These are phyloP conservation scores for Apocrypta bakeri DNA, from an alignment of 1,140 invertebrate species.

Conservation along the genomic window DNA sequence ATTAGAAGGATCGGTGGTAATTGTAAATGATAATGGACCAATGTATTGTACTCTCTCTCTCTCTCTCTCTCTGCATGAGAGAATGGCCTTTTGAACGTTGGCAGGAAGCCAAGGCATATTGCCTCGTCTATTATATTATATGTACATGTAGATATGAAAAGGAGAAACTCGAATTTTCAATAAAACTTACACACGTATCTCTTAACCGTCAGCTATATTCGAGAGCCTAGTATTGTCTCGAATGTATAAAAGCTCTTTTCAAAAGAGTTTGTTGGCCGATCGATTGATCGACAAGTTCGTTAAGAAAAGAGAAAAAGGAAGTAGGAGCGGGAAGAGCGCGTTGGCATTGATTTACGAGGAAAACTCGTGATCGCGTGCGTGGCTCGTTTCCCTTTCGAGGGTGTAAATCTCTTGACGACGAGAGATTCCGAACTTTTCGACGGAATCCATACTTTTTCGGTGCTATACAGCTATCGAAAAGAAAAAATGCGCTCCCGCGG, in stretches of 20 bases:
- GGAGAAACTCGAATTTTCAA: neutral
- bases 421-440: neutral
- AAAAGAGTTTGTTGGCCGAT: slow-evolving; percentile 29
- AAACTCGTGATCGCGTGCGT: slow-evolving; percentile 30
- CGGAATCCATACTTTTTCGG: neutral
- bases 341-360: slow-evolving; percentile 26
- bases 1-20: no score
- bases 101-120: neutral
- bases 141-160: no score
- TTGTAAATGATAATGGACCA: no score
- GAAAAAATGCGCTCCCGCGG: no score
- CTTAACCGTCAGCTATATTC: neutral
- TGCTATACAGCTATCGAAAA: no score
- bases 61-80: no score
- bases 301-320: slow-evolving; percentile 19
- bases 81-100: no score
- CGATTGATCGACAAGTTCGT: slow-evolving; percentile 37
- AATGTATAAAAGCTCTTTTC: neutral
- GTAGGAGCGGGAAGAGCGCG: no score
- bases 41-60: no score
- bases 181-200: neutral
- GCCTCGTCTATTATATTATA: no score
- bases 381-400: neutral
- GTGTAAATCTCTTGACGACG: slow-evolving; percentile 13
- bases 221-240: neutral